These are phyloP conservation scores for Carettochelys insculpta DNA, from an alignment of 2,113 vertebrate species.

Conservation along the genomic window DNA sequence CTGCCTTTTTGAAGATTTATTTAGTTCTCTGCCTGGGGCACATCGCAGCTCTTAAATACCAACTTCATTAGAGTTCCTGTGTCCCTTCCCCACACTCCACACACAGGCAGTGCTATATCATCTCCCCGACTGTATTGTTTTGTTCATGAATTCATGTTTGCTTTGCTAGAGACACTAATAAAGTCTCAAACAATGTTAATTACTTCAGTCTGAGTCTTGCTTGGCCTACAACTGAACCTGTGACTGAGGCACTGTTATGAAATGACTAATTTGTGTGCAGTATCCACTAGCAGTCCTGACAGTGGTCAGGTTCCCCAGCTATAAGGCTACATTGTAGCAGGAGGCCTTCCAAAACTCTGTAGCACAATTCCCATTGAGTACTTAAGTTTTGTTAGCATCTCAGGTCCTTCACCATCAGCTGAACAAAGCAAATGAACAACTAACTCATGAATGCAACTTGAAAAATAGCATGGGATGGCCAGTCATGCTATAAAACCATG, in stretches of 20 bases:
- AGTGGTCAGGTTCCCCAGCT: not conserved
- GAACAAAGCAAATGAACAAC: not conserved
- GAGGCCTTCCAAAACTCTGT: not conserved
- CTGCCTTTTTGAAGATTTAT: not conserved
- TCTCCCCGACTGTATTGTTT: not conserved
- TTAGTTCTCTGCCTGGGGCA: not conserved
- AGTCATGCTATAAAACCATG: not conserved
- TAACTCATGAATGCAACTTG: not conserved
- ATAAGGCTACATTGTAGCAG: not conserved
- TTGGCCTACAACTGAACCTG: not conserved
- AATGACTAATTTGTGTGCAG: not conserved
- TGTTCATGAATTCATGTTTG: not conserved
- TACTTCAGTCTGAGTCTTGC: not conserved
- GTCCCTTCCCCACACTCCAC: not conserved
- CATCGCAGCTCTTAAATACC: slow-evolving; percentile 1
- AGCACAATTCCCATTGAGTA: not conserved
- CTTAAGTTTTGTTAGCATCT: not conserved
- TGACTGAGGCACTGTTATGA: not conserved
- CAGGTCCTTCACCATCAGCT: not conserved
- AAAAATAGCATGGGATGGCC: not conserved
- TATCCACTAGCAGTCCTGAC: not conserved
- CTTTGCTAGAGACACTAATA: not conserved
- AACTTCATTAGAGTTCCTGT: not conserved
- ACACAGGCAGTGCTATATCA: not conserved
- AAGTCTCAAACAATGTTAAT: not conserved